Evolutionary conservation across 1,140 invertebrate species (phyloP), one percentile per base, ranked within the genome.

Genomic region (Eubasilissa regina): DNA sequence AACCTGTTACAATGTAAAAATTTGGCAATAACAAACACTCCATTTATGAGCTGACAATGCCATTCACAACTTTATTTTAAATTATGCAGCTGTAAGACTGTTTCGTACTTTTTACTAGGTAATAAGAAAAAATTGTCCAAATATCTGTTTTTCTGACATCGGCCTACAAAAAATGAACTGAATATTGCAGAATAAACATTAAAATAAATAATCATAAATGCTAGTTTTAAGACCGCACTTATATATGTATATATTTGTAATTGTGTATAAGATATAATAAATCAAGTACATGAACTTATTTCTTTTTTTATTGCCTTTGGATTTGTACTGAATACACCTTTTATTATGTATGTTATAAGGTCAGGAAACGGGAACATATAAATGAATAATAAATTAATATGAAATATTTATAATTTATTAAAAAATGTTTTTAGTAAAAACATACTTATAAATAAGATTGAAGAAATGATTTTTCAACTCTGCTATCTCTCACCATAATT

Each of bases 401-500:
- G 44, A 70, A 62, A 51, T 51, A 8, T 13, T 51, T 51, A 25
- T 62, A 13, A 62, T 62, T 25, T 43, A n/a, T 62, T 21, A 13
- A 35, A 25, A 21, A 21, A 25, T 76, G 68, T 44, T 17, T 48
- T 21, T 25, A 64, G 6, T 19, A 19, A 8, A 56, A 56, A 8
- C 9, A 17, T 3, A 9, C 19, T 11, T 68, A 76, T 35, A 6
- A 45, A 44, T 70, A 75, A 51, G 47, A 66, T 51, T 68, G 56
- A 13, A 80, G 17, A 60, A 75, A 80, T 13, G 73, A 68, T 51
- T 84, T 84, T 72, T 89, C 88, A 21, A 84, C 73, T 35, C 53
- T 53, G 83, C 85, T 88, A 13, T 86, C 85, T 8, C 84, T 79
- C 1, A 85, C 84, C 48, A 89, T 55, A 8, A 88, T 77, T 19